A percentile compares a stretch with the other conserved stretches of the same genome.
phyloP scores from a whole-genome alignment of 2,113 vertebrate species.

The Spizaetus ornatus region DNA sequence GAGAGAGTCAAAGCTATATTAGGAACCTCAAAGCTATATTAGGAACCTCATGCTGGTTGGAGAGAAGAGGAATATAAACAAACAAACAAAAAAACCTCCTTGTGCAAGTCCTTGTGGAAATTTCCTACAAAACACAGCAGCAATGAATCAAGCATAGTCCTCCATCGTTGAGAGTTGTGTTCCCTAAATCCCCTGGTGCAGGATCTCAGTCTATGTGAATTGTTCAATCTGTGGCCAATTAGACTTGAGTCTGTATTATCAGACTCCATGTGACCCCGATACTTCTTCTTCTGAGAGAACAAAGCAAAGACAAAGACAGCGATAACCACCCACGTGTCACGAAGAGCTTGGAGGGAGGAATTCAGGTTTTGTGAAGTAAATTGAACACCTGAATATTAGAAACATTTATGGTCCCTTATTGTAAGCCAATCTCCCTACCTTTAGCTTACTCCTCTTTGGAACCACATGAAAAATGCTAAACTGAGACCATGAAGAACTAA shows the following conservation, averaged over 20 bases:
- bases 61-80: not conserved
- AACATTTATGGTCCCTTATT: not conserved
- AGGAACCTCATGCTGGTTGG: not conserved
- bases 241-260: not conserved
- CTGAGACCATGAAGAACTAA: not conserved
- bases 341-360: not conserved
- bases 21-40: not conserved
- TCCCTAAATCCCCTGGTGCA: not conserved
- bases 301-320: not conserved
- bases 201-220: not conserved
- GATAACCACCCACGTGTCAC: not conserved
- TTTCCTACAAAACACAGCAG: not conserved
- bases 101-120: not conserved
- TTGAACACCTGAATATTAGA: not conserved
- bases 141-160: not conserved
- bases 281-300: not conserved
- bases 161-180: not conserved
- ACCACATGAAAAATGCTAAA: not conserved
- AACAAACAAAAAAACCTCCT: not conserved
- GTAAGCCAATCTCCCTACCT: not conserved
- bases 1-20: not conserved
- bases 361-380: not conserved
- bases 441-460: not conserved
- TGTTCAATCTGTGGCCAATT: not conserved
- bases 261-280: fast-evolving